Evolutionary conservation across 1,140 invertebrate species (phyloP).

Genomic region (Phymastichus coffea): DNA sequence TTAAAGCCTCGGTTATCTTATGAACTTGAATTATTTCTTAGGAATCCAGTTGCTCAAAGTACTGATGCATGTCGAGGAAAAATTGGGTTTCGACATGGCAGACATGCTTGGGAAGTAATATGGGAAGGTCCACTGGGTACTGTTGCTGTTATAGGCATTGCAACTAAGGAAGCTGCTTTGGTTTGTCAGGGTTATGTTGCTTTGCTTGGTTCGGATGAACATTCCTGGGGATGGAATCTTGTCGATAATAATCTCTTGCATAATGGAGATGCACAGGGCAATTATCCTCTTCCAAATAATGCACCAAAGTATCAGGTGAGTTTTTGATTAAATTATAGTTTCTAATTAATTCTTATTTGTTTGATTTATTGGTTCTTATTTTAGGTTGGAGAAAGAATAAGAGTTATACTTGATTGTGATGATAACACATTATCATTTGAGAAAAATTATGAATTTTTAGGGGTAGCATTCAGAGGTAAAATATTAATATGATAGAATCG

Average conservation of each 20-base stretch:
- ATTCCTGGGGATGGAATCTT: conserved; percentile 99
- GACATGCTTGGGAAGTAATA: conserved; percentile 98
- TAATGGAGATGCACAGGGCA: conserved; percentile 93
- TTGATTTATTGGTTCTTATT: conserved; percentile 36
- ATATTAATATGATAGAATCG: too few relatives aligned
- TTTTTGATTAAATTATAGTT: conserved; percentile 23
- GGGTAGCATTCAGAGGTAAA: conserved; percentile 92
- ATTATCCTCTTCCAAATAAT: conserved; percentile 94
- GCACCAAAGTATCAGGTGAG: conserved; percentile 95
- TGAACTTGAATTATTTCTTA: conserved; percentile 37
- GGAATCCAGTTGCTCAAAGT: conserved; percentile 97
- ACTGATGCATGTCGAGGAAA: conserved; percentile 95
- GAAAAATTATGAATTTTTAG: conserved; percentile 97
- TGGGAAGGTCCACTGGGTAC: conserved; percentile 98
- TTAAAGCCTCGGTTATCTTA: background rate
- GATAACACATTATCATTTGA: conserved; percentile 97
- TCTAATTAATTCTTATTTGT: background rate
- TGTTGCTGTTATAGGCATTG: conserved; percentile 92
- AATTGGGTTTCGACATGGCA: conserved; percentile 88
- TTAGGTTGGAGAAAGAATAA: conserved; percentile 93
- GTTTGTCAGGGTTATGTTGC: conserved; percentile 93
- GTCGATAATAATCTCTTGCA: conserved; percentile 97
- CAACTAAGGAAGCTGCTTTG: conserved; percentile 89
- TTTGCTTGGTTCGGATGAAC: conserved; percentile 90
- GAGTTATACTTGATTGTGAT: conserved; percentile 97